Percentiles rank a stretch among this genome's conserved stretches.
phyloP scores from a whole-genome alignment of 2,888 invertebrate species.

The Leptopilina syphax region DNA sequence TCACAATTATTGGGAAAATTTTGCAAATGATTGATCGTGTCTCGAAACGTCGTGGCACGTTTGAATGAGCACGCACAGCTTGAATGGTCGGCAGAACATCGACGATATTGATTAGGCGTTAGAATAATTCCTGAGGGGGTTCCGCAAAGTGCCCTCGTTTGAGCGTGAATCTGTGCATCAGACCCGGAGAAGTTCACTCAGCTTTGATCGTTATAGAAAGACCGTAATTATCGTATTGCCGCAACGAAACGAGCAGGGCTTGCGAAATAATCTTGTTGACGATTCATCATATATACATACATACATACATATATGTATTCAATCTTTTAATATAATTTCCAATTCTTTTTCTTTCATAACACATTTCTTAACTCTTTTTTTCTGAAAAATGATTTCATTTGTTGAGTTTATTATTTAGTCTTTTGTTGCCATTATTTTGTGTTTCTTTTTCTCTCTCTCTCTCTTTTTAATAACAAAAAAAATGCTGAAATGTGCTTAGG shows the following conservation, averaged over 20 bases:
- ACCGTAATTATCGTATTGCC: slow-evolving; percentile 29
- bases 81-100: slow-evolving; percentile 21
- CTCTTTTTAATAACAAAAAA: too few species aligned
- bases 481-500: too few species aligned
- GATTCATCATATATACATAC: background rate
- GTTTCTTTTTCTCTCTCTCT: too few species aligned
- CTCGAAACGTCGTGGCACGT: slow-evolving; percentile 28
- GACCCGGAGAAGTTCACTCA: slow-evolving; percentile 23
- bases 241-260: slow-evolving; percentile 12
- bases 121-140: slow-evolving; percentile 39
- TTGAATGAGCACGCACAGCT: slow-evolving; percentile 22
- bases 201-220: slow-evolving; percentile 35
- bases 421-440: too few species aligned
- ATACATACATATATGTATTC: background rate
- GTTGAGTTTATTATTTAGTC: too few species aligned
- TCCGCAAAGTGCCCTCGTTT: slow-evolving; percentile 32
- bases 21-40: slow-evolving; percentile 12
- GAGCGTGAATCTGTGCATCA: slow-evolving; percentile 31
- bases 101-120: slow-evolving; percentile 39
- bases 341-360: background rate
- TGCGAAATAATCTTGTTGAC: slow-evolving; percentile 25
- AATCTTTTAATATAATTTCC: background rate
- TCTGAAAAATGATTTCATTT: too few species aligned
- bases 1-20: background rate
- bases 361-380: too few species aligned